Conservation (phyloP, 2,113 vertebrate genomes). For the Corythaeola cristata region DNA sequence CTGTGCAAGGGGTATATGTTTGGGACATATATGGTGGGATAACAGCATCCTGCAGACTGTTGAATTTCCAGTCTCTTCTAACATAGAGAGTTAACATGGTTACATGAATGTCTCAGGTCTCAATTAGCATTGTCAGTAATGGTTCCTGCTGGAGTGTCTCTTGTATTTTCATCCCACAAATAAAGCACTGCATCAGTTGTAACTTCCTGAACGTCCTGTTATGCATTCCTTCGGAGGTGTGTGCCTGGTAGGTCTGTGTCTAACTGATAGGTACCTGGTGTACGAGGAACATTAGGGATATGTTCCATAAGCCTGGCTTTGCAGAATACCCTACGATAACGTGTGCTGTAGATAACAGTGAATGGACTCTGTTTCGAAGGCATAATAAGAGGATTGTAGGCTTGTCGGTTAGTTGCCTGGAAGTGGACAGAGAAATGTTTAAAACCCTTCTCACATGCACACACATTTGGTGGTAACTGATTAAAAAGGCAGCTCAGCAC, state of each 20-base stretch:
- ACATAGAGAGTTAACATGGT: not conserved
- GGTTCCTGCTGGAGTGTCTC: not conserved
- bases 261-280: not conserved
- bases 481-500: conserved; percentile 52
- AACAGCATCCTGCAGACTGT: not conserved
- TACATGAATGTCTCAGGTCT: not conserved
- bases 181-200: not conserved
- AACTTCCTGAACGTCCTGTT: not conserved
- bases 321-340: not conserved
- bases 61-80: not conserved
- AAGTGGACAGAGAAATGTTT: conserved; percentile 45
- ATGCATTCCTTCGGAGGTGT: not conserved
- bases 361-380: not conserved
- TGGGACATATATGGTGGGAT: not conserved
- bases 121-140: not conserved
- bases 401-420: conserved; percentile 13
- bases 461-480: conserved; percentile 47
- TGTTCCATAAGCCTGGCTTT: not conserved
- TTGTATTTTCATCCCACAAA: not conserved
- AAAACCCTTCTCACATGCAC: conserved; percentile 38
- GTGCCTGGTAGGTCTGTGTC: not conserved
- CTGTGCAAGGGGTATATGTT: not conserved
- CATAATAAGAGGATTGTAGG: conserved; percentile 42
- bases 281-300: not conserved
- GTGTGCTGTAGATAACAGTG: conserved; percentile 2